A percentile compares a stretch with the other conserved stretches of the same genome.
Evolutionary conservation across 2,113 vertebrate genomes (phyloP).

Genomic region (Butorides virescens): DNA sequence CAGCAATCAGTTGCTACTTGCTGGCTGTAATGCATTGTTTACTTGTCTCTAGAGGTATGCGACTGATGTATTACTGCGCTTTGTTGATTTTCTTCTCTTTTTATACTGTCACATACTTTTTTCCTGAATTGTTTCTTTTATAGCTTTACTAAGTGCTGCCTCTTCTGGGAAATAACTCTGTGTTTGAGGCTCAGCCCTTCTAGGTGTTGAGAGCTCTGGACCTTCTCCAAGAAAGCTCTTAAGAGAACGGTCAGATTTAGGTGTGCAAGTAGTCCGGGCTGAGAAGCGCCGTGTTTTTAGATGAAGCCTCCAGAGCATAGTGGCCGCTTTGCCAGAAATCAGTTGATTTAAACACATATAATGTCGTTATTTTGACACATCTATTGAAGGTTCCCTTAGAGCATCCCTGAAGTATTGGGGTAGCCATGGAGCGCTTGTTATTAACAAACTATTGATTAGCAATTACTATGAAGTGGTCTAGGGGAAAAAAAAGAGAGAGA

Average conservation of each 20-base stretch:
- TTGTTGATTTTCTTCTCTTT: slow-evolving; percentile 26
- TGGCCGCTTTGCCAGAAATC: neutral
- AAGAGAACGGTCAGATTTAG: neutral
- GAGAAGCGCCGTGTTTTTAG: neutral
- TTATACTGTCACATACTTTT: neutral
- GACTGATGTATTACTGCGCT: neutral
- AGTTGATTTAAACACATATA: neutral
- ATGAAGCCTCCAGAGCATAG: neutral
- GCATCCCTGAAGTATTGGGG: neutral
- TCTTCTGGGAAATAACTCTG: slow-evolving; percentile 28
- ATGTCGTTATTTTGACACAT: neutral
- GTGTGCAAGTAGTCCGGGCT: neutral
- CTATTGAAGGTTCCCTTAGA: neutral
- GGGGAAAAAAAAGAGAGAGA: neutral
- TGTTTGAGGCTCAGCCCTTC: slow-evolving; percentile 1
- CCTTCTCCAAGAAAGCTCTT: slow-evolving; percentile 26
- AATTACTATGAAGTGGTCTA: neutral
- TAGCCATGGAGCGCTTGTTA: neutral
- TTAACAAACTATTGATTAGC: neutral
- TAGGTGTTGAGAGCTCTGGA: slow-evolving; percentile 50
- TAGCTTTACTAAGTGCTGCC: neutral
- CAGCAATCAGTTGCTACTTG: neutral
- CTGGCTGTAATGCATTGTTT: neutral
- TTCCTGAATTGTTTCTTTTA: neutral
- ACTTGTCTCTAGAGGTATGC: neutral